phyloP scores from a whole-genome alignment of 2,113 vertebrate genomes.

The Lycaon pictus region DNA sequence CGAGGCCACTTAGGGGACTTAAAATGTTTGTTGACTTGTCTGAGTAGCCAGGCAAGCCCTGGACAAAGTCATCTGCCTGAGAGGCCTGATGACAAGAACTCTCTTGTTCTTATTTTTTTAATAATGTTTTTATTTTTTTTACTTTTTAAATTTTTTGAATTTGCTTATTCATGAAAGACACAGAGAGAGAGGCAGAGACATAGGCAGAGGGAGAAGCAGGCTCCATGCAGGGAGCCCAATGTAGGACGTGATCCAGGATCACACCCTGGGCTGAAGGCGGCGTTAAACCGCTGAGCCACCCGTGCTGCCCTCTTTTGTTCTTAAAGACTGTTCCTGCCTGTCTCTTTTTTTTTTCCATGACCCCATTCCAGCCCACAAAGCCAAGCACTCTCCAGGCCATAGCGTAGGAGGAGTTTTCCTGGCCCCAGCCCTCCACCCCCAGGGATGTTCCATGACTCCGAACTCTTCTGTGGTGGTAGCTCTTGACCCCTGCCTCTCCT shows the following conservation, averaged over 20 bases:
- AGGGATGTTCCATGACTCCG: not conserved
- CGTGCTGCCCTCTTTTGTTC: not conserved
- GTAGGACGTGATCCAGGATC: no score
- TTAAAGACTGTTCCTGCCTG: constrained; percentile 20
- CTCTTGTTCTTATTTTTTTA: not conserved
- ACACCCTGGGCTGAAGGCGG: no score
- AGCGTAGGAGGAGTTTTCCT: constrained; percentile 48
- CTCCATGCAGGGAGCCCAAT: no score
- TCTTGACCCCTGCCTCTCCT: constrained; percentile 52
- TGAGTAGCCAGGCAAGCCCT: not conserved
- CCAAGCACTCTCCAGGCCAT: constrained; percentile 17
- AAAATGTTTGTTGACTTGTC: not conserved
- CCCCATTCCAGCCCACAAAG: not conserved
- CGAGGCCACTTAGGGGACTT: not conserved
- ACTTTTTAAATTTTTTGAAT: no score
- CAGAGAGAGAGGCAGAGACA: no score
- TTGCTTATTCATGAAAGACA: no score
- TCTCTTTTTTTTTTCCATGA: not conserved
- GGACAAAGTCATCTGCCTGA: not conserved
- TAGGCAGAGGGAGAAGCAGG: no score
- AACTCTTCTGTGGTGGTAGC: not conserved
- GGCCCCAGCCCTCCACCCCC: not conserved
- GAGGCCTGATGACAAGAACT: not conserved
- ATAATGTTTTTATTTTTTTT: no score
- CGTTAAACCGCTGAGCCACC: no score